These are phyloP conservation scores for Asbolus verrucosus DNA, from an alignment of 1,140 invertebrate genomes.

Conservation along the genomic window DNA sequence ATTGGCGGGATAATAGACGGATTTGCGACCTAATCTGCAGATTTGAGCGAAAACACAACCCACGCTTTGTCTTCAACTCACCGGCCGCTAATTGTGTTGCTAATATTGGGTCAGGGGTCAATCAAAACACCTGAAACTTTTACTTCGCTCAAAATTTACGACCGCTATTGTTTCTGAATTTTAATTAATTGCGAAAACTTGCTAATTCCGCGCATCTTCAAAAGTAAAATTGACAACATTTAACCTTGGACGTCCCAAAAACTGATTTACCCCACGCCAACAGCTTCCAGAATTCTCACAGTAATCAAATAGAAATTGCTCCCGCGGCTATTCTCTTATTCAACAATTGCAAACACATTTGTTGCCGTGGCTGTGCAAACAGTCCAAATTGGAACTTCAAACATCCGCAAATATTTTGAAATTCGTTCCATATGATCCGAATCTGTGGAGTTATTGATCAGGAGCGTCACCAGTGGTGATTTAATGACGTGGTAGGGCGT, in stretches of 20 bases:
- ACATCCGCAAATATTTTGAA: conserved; percentile 27
- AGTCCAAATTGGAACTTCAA: conserved; percentile 24
- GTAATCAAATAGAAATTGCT: conserved; percentile 31
- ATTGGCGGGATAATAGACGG: conserved; percentile 1
- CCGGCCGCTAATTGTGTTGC: conserved; percentile 42
- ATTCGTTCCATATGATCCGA: conserved; percentile 30
- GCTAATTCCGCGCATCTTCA: background rate
- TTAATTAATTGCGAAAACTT: conserved; percentile 33
- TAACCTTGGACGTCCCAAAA: no score
- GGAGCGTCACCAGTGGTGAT: conserved; percentile 21
- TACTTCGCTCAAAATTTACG: conserved; percentile 26
- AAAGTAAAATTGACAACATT: no score
- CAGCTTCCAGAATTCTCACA: no score
- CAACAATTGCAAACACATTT: conserved; percentile 5
- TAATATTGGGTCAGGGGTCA: conserved; percentile 45
- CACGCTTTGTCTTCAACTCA: conserved; percentile 28
- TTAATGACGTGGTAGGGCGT: conserved; percentile 33
- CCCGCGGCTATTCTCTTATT: conserved; percentile 14
- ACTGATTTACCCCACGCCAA: no score
- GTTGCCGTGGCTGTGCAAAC: conserved; percentile 15
- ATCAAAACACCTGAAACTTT: conserved; percentile 43
- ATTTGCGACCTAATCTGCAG: conserved; percentile 7
- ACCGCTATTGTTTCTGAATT: background rate
- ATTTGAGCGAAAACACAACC: conserved; percentile 10
- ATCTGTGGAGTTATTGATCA: conserved; percentile 34